These are phyloP conservation scores for Pseudorectes ferrugineus DNA, from an alignment of 2,113 vertebrate genomes.

Conservation along the genomic window DNA sequence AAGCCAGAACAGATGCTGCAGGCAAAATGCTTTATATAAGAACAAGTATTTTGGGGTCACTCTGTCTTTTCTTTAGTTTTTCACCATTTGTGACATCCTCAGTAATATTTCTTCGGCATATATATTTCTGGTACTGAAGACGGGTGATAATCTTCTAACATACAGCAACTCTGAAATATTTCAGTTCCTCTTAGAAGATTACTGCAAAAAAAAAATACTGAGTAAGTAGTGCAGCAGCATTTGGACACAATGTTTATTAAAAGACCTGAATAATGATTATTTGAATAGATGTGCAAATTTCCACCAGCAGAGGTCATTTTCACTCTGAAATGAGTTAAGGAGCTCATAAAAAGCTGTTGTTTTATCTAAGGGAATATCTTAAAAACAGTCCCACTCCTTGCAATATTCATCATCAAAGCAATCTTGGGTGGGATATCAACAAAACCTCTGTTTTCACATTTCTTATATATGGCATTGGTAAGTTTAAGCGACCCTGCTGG, in stretches of 20 bases:
- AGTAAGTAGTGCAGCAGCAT: background rate
- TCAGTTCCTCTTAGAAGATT: background rate
- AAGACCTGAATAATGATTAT: background rate
- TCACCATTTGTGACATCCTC: background rate
- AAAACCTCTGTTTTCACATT: background rate
- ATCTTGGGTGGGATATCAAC: background rate
- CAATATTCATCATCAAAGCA: background rate
- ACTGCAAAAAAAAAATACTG: background rate
- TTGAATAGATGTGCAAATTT: background rate
- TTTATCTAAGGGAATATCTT: background rate
- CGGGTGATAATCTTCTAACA: background rate
- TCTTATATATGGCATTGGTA: background rate
- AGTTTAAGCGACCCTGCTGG: background rate
- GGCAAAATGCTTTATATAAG: background rate
- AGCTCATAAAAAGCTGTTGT: background rate
- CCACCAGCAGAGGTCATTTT: slow-evolving; percentile 58
- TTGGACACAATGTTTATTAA: background rate
- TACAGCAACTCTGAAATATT: background rate
- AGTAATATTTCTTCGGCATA: background rate
- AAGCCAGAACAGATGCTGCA: background rate
- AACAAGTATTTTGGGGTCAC: background rate
- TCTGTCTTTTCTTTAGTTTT: background rate
- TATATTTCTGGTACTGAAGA: background rate
- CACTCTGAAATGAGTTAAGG: background rate
- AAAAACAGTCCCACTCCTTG: background rate